phyloP scores from a whole-genome alignment of 2,797 vertebrate genomes.

The Sebastes cheni region DNA sequence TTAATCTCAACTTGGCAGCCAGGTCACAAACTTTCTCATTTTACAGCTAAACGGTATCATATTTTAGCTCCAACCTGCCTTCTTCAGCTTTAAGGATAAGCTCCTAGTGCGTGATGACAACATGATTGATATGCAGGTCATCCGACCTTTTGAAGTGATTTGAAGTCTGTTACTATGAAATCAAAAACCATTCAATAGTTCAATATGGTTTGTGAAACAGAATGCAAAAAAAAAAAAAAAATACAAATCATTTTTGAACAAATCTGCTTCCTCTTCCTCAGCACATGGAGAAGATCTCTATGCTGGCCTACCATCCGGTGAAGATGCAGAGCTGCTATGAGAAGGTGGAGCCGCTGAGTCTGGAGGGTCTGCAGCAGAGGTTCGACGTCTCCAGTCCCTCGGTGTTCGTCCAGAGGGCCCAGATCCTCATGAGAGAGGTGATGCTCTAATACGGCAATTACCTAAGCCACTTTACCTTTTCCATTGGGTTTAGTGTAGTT shows the following conservation, averaged over 20 bases:
- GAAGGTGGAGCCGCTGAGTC: slow-evolving; percentile 90
- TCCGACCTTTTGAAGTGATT: background rate
- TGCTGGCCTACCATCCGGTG: slow-evolving; percentile 93
- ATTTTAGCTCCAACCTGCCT: no score
- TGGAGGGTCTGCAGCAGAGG: slow-evolving; percentile 95
- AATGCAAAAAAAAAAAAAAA: background rate
- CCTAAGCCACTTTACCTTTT: background rate
- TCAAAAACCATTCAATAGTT: background rate
- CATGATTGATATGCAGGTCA: background rate
- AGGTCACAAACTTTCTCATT: no score
- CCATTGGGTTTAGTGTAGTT: background rate
- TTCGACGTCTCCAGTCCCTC: slow-evolving; percentile 92
- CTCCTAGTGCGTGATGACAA: background rate
- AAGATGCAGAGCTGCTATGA: slow-evolving; percentile 97
- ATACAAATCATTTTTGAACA: background rate
- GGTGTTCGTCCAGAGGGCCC: slow-evolving; percentile 93
- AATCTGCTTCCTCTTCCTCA: slow-evolving; percentile 18
- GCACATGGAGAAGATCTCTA: slow-evolving; percentile 94
- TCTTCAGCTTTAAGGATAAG: background rate
- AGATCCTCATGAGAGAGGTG: slow-evolving; percentile 97
- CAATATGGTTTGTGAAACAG: background rate
- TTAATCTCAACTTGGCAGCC: no score
- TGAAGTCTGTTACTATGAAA: background rate
- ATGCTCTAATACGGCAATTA: background rate
- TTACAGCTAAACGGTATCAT: no score